phyloP scores from a whole-genome alignment of 2,888 invertebrate genomes.

The Corbicula japonica region DNA sequence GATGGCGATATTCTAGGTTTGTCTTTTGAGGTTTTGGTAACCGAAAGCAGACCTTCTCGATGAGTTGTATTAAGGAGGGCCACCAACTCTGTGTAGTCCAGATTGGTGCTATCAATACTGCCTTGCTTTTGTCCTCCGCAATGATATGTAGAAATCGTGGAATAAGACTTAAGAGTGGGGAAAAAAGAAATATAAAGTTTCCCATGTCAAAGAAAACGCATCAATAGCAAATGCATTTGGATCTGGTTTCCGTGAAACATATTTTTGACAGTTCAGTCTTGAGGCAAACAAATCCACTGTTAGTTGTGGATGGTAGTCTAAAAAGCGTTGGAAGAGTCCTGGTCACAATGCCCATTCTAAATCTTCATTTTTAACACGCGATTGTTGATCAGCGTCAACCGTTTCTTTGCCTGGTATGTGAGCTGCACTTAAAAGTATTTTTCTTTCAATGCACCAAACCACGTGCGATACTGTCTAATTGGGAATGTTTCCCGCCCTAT shows the following conservation, averaged over 20 bases:
- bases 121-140: neutral
- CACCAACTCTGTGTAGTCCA: too few species aligned
- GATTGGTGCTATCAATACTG: conserved; percentile 11
- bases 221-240: conserved; percentile 10
- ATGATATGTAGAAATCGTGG: too few species aligned
- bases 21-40: conserved; percentile 20
- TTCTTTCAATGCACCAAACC: conserved; percentile 4
- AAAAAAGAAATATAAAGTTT: conserved; percentile 8
- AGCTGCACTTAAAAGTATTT: neutral
- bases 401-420: neutral
- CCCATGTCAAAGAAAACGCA: conserved; percentile 17
- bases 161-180: conserved; percentile 9
- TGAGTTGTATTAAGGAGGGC: too few species aligned
- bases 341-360: neutral
- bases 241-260: neutral
- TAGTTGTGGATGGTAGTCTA: neutral
- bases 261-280: conserved; percentile 1
- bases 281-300: neutral
- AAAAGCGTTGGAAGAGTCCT: neutral
- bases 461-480: neutral
- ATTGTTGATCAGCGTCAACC: neutral
- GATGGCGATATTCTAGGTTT: conserved; percentile 16
- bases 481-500: conserved; percentile 1
- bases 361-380: neutral
- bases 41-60: conserved; percentile 8